phyloP scores from a whole-genome alignment of 1,140 invertebrate species.

The Holcopasites calliopsidis region DNA sequence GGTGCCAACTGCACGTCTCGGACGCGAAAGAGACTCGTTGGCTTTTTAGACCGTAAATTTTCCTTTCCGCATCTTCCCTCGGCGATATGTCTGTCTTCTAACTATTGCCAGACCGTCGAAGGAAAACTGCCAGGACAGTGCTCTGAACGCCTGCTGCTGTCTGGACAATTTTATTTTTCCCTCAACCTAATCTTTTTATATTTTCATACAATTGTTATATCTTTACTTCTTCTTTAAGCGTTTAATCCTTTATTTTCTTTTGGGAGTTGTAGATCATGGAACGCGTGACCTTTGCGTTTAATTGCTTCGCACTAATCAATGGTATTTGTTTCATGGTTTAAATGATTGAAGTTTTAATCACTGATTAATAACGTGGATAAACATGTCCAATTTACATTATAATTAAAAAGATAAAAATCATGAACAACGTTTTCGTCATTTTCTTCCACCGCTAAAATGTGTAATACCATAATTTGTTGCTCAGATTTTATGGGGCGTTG shows the following conservation, averaged over 20 bases:
- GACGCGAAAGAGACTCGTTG: neutral
- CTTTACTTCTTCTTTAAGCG: too few relatives aligned
- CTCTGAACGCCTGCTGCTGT: too few relatives aligned
- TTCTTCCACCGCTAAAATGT: too few relatives aligned
- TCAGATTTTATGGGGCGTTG: too few relatives aligned
- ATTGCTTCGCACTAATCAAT: neutral
- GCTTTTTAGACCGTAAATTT: constrained; percentile 19
- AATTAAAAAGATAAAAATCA: too few relatives aligned
- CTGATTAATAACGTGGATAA: constrained; percentile 15
- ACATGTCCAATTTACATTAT: neutral
- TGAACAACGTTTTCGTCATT: too few relatives aligned
- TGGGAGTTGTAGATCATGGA: too few relatives aligned
- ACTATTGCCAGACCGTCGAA: constrained; percentile 12
- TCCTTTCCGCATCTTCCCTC: neutral
- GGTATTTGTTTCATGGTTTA: neutral
- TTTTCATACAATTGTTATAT: too few relatives aligned
- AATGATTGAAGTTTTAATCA: constrained; percentile 11
- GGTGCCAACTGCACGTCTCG: constrained; percentile 37
- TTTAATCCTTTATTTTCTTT: too few relatives aligned
- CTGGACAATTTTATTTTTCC: too few relatives aligned
- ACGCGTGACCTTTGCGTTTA: neutral
- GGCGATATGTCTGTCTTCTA: constrained; percentile 7
- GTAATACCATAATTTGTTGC: too few relatives aligned
- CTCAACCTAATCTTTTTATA: too few relatives aligned
- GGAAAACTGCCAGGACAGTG: constrained; percentile 11